Percentiles rank a stretch among this genome's conserved stretches.
Conservation (phyloP, 2,113 vertebrate species). For the Bubalus kerabau region DNA sequence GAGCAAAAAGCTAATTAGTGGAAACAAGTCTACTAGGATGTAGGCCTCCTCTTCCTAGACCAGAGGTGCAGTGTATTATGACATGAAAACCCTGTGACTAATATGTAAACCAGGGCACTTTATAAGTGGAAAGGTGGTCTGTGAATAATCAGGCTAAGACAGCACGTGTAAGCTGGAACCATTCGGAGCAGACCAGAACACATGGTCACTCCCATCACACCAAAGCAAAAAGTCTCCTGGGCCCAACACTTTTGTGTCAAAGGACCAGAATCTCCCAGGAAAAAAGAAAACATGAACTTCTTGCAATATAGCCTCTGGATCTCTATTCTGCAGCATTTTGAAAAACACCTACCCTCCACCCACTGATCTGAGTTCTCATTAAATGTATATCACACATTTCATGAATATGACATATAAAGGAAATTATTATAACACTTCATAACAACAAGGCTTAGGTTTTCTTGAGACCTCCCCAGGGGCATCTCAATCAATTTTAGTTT, state of each 20-base stretch:
- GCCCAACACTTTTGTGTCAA: not conserved
- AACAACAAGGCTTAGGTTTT: conserved; percentile 48
- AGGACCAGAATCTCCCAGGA: not conserved
- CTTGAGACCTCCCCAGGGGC: not conserved
- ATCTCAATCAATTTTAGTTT: conserved; percentile 53
- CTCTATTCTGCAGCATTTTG: not conserved
- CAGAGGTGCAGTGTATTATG: not conserved
- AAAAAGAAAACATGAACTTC: not conserved
- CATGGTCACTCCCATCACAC: not conserved
- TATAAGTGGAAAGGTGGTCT: not conserved
- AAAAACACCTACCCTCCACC: not conserved
- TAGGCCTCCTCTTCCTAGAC: not conserved
- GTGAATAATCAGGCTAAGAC: not conserved
- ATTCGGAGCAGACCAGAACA: not conserved
- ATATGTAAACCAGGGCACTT: not conserved
- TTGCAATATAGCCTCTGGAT: not conserved
- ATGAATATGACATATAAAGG: conserved; percentile 37
- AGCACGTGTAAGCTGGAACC: not conserved
- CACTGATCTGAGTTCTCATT: conserved; percentile 17
- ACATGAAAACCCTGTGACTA: not conserved
- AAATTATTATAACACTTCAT: conserved; percentile 53
- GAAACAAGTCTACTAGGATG: not conserved
- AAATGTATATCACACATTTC: conserved; percentile 30
- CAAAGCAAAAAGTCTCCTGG: not conserved
- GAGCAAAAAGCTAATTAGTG: not conserved